Percentiles rank a stretch among this genome's conserved stretches.
phyloP scores from a whole-genome alignment of 2,113 vertebrate species.

The Hemicordylus capensis region DNA sequence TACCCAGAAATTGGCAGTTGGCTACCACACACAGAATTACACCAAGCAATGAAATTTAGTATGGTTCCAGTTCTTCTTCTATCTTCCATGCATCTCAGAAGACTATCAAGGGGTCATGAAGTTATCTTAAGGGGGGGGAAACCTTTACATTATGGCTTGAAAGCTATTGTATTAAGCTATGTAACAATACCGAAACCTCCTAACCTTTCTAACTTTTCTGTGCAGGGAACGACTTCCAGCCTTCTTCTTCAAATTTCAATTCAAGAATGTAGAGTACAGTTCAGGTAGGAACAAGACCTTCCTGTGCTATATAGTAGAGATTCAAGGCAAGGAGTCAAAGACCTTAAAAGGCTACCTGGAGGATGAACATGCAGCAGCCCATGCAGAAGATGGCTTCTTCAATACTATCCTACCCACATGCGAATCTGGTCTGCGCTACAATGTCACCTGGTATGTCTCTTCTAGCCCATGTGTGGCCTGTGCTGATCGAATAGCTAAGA shows the following conservation, averaged over 20 bases:
- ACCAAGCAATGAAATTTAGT: not conserved
- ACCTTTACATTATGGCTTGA: not conserved
- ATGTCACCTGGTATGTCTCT: slow-evolving; percentile 90
- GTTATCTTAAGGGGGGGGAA: not conserved
- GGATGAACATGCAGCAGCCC: slow-evolving; percentile 84
- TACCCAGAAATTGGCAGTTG: not conserved
- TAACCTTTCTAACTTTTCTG: slow-evolving; percentile 22
- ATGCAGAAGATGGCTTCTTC: slow-evolving; percentile 93
- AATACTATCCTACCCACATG: slow-evolving; percentile 79
- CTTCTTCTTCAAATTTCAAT: slow-evolving; percentile 93
- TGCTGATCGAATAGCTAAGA: slow-evolving; percentile 79
- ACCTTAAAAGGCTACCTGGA: slow-evolving; percentile 87
- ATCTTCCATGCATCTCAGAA: not conserved
- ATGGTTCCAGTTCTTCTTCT: not conserved
- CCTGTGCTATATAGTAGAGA: slow-evolving; percentile 89
- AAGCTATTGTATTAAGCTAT: not conserved
- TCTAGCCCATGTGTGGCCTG: slow-evolving; percentile 90
- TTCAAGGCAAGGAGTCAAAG: slow-evolving; percentile 68
- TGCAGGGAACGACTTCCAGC: slow-evolving; percentile 88
- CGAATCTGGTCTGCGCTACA: slow-evolving; percentile 76
- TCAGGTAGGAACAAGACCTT: slow-evolving; percentile 97
- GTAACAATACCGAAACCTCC: slow-evolving; percentile 16
- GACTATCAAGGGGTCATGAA: not conserved
- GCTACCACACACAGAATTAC: not conserved
- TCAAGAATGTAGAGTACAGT: slow-evolving; percentile 95